A percentile compares a stretch with the other conserved stretches of the same genome.
These are phyloP conservation scores for Lycorma delicatula DNA, from an alignment of 1,140 invertebrate species.

Conservation along the genomic window DNA sequence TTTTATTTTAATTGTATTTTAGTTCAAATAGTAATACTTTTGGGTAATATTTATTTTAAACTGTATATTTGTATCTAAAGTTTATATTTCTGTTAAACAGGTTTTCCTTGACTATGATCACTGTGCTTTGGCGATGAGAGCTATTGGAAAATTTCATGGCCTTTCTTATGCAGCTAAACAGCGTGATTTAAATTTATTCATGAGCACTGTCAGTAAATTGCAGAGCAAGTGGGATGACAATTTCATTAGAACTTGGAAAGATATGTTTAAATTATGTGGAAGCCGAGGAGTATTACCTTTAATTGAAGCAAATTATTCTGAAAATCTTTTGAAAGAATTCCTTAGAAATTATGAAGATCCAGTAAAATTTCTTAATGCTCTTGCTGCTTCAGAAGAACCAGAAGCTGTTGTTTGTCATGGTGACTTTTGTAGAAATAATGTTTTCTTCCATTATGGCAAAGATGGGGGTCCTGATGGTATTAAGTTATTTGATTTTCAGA, in stretches of 20 bases:
- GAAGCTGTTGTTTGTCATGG: conserved; percentile 43
- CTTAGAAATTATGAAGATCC: neutral
- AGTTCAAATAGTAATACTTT: no score
- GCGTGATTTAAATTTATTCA: conserved; percentile 26
- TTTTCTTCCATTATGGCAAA: conserved; percentile 40
- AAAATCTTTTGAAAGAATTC: neutral
- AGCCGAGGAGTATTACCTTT: conserved; percentile 5
- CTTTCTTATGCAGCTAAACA: conserved; percentile 27
- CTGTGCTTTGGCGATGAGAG: conserved; percentile 29
- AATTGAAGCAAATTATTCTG: neutral
- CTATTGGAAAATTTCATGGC: conserved; percentile 38
- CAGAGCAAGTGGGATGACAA: neutral
- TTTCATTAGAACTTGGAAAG: no score
- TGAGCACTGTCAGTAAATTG: conserved; percentile 18
- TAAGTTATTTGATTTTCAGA: conserved; percentile 38
- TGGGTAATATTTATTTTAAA: no score
- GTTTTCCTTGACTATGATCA: conserved; percentile 27
- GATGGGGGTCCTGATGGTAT: conserved; percentile 22
- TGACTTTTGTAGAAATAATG: conserved; percentile 48
- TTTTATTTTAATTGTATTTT: no score
- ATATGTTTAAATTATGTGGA: neutral
- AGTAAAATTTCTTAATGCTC: neutral
- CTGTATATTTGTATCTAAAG: no score
- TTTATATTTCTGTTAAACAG: neutral
- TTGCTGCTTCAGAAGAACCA: conserved; percentile 29